Percentiles rank a stretch among this genome's conserved stretches.
phyloP scores from a whole-genome alignment of 2,113 vertebrate genomes.

The Cynocephalus volans region DNA sequence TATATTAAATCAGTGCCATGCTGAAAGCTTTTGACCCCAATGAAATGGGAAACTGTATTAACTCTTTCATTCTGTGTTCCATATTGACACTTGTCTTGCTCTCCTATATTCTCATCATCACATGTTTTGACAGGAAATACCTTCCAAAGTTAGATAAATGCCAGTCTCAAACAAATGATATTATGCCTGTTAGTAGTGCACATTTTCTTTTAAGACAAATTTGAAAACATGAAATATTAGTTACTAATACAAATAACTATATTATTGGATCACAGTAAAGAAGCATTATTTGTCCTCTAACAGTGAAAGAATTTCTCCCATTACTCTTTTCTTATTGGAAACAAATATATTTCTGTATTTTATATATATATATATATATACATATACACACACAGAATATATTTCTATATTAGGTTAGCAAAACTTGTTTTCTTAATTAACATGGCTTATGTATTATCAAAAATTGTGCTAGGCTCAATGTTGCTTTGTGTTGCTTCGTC shows the following conservation, averaged over 20 bases:
- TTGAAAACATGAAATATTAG: background rate
- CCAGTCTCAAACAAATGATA: background rate
- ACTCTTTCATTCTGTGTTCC: background rate
- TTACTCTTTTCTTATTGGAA: background rate
- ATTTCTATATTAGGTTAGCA: too few relatives aligned
- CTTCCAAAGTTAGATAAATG: background rate
- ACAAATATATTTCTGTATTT: background rate
- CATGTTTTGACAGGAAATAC: background rate
- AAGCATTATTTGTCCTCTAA: background rate
- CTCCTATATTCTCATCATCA: background rate
- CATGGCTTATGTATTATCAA: background rate
- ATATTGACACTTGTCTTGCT: background rate
- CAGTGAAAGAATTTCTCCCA: background rate
- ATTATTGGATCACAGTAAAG: background rate
- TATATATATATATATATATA: too few relatives aligned
- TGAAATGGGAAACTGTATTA: slow-evolving; percentile 26
- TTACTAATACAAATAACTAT: background rate
- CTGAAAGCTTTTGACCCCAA: background rate
- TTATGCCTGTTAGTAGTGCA: background rate
- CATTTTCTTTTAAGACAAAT: background rate
- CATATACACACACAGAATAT: too few relatives aligned
- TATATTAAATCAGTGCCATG: background rate
- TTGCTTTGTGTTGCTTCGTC: too few relatives aligned
- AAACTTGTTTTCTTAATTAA: too few relatives aligned
- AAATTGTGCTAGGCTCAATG: background rate